Conservation (phyloP, 2,888 invertebrate species). For the Druceiella hillmani region DNA sequence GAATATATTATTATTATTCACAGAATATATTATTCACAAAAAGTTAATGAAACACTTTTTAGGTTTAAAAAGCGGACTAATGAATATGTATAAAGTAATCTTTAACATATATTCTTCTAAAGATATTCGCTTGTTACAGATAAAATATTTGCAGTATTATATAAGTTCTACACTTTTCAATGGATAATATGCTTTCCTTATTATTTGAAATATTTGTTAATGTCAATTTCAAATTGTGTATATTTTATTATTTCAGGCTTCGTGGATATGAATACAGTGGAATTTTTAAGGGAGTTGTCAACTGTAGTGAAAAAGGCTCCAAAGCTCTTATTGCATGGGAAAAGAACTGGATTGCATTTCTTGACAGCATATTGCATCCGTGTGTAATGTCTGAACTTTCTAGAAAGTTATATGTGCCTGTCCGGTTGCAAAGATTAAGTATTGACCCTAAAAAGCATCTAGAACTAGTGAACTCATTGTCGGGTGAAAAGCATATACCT, state of each 20-base stretch:
- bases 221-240: background rate
- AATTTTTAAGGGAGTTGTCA: slow-evolving; percentile 64
- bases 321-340: slow-evolving; percentile 68
- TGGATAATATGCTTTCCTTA: too few relatives aligned
- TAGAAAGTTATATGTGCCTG: slow-evolving; percentile 69
- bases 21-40: too few relatives aligned
- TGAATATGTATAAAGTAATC: too few relatives aligned
- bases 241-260: slow-evolving; percentile 37
- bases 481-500: slow-evolving; percentile 36
- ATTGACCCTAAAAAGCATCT: slow-evolving; percentile 65
- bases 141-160: too few relatives aligned
- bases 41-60: too few relatives aligned
- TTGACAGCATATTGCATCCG: slow-evolving; percentile 87
- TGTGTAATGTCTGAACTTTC: slow-evolving; percentile 62
- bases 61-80: too few relatives aligned
- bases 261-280: slow-evolving; percentile 74
- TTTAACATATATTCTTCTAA: too few relatives aligned
- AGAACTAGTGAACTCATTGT: slow-evolving; percentile 26
- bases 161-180: too few relatives aligned
- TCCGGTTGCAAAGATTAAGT: slow-evolving; percentile 63
- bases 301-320: slow-evolving; percentile 57
- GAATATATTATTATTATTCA: too few relatives aligned
- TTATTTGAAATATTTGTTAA: background rate
- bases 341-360: slow-evolving; percentile 80
- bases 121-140: too few relatives aligned